phyloP scores from a whole-genome alignment of 2,113 vertebrate genomes.

The Lagopus leucura region DNA sequence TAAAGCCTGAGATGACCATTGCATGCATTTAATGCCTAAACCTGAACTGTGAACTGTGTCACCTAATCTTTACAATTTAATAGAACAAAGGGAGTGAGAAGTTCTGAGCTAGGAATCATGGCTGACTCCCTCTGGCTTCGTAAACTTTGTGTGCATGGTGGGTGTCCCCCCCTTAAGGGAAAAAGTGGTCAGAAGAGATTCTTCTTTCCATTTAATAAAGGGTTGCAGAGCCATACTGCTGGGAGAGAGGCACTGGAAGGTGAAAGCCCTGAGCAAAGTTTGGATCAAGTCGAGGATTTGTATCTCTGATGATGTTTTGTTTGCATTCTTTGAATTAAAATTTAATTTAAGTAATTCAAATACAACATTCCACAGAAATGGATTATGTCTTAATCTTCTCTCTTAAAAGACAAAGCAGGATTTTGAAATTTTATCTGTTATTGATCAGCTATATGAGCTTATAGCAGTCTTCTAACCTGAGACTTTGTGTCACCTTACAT shows the following conservation, averaged over 20 bases:
- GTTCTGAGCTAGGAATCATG: background rate
- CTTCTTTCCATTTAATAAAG: slow-evolving; percentile 18
- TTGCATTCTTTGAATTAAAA: slow-evolving; percentile 68
- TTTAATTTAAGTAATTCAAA: slow-evolving; percentile 64
- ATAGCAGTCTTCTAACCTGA: background rate
- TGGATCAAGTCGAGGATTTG: slow-evolving; percentile 52
- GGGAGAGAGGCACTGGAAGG: background rate
- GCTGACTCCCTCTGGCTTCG: background rate
- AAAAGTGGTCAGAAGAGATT: background rate
- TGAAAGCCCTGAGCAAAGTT: background rate
- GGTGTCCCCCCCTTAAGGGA: background rate
- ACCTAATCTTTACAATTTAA: background rate
- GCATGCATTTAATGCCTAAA: background rate
- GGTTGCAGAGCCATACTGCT: background rate
- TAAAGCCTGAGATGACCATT: background rate
- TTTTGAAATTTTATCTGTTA: slow-evolving; percentile 57
- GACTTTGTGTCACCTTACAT: slow-evolving; percentile 43
- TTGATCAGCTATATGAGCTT: slow-evolving; percentile 24
- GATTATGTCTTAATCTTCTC: slow-evolving; percentile 22
- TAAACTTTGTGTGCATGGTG: background rate
- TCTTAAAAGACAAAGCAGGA: slow-evolving; percentile 38
- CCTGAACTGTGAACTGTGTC: background rate
- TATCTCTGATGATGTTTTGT: slow-evolving; percentile 51
- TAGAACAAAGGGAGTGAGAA: background rate
- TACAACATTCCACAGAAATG: background rate